Evolutionary conservation across 2,797 vertebrate genomes (phyloP), one percentile per base, ranked within the genome.

Genomic region (Neosalanx taihuensis): DNA sequence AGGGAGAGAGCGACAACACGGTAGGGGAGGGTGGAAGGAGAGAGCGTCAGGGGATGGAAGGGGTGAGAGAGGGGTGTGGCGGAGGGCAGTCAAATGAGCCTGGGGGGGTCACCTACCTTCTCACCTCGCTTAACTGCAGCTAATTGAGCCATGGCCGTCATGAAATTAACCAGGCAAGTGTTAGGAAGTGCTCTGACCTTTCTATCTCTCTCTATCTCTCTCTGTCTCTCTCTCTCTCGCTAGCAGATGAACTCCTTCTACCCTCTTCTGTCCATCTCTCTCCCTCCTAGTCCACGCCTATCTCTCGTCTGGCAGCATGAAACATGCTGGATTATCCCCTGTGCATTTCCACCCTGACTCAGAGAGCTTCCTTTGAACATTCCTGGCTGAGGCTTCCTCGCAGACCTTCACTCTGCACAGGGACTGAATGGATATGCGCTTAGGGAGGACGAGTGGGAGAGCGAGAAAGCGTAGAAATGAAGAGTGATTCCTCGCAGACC

Each of bases 321-420:
- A 41, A 66, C 80, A 80, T 67, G 61, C 37, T 49, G 57, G 74
- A 84, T 82, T 74, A 84, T 72, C 78, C 76, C 73, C 57, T 49
- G 76, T 71, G 81, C 70, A 83, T 82, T 85, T 82, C 71, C 82
- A 82, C 80, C 84, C 73, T 26, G 51, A 85, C 78, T 72, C 73
- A 64, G 75, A 83, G 73, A 73, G 78, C 73, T 74, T 81, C 79
- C 79, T 85, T 85, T 84, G 76, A 84, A 83, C 78, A 81, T 74
- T 66, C 59, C 66, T 67, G 75, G 83, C 69, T 72, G 72, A 83
- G 81, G 77, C 76, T 56, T 72, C 67, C 58, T 73, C 61, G 70
- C 70, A 64, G 60, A 78, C 51, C 68, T 35, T 63, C 67, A 72
- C 70, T 74, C 72, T 18, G 79, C 73, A 72, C 9, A 29, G 74